Conservation (phyloP, 2,888 invertebrate genomes). For the Scrobipalpa atriplicella region DNA sequence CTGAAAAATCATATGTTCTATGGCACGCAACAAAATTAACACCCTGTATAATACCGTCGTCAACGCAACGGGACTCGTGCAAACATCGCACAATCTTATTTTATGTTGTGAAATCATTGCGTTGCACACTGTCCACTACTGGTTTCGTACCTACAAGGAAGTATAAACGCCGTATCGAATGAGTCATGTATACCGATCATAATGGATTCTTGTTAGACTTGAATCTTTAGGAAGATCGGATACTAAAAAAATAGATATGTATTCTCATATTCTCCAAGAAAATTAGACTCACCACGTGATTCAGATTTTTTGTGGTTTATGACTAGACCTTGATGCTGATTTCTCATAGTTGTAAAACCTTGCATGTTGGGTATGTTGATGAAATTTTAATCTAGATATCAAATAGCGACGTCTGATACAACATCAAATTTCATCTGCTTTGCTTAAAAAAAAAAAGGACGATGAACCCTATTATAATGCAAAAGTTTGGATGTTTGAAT, state of each 20-base stretch:
- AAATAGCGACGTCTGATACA: neutral
- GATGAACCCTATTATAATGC: neutral
- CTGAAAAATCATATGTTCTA: too few species aligned
- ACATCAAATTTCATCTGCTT: neutral
- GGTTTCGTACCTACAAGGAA: slow-evolving; percentile 1
- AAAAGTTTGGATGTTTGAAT: too few species aligned
- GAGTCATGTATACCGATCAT: slow-evolving; percentile 21
- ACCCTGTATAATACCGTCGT: too few species aligned
- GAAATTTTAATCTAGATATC: neutral
- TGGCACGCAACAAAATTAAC: too few species aligned
- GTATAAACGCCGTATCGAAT: neutral
- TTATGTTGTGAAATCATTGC: slow-evolving; percentile 40
- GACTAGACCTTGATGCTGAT: neutral
- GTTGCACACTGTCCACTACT: slow-evolving; percentile 18
- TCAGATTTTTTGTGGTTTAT: slow-evolving; percentile 3
- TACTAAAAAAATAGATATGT: neutral
- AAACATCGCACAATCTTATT: slow-evolving; percentile 27
- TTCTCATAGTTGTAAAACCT: neutral
- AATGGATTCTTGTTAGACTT: neutral
- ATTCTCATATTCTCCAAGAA: too few species aligned
- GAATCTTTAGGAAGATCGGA: neutral
- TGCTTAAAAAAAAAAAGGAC: neutral
- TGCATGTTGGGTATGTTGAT: neutral
- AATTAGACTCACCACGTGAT: neutral
- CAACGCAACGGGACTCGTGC: slow-evolving; percentile 26